Percentiles rank a stretch among this genome's conserved stretches.
Conservation (phyloP, 2,888 invertebrate genomes). For the Exephanes ischioxanthus region DNA sequence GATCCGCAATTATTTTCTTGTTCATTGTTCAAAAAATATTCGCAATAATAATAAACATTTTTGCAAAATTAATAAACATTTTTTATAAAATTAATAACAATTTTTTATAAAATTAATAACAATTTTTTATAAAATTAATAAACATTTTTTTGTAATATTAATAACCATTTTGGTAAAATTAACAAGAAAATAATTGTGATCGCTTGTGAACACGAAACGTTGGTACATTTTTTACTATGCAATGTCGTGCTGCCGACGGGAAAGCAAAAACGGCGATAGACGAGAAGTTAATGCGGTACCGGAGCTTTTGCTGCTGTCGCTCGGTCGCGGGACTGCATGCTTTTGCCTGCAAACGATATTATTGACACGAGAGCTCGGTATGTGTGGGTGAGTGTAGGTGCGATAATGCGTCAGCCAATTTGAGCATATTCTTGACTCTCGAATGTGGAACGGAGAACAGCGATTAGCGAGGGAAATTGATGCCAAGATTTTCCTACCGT, state of each 20-base stretch:
- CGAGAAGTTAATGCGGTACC: not conserved
- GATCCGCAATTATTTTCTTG: too few species aligned
- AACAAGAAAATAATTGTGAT: too few species aligned
- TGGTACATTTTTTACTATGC: too few species aligned
- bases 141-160: too few species aligned
- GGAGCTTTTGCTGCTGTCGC: slow-evolving; percentile 13
- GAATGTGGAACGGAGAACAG: not conserved
- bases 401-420: slow-evolving; percentile 25
- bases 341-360: slow-evolving; percentile 8
- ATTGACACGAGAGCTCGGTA: slow-evolving; percentile 19
- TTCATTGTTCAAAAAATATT: too few species aligned
- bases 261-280: not conserved
- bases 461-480: slow-evolving; percentile 22
- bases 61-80: too few species aligned
- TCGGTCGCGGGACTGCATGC: slow-evolving; percentile 10
- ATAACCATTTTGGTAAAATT: too few species aligned
- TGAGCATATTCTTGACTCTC: slow-evolving; percentile 39
- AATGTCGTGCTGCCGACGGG: slow-evolving; percentile 26
- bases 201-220: too few species aligned
- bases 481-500: slow-evolving; percentile 34
- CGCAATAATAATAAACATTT: too few species aligned
- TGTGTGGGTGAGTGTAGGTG: not conserved
- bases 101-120: too few species aligned
- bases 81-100: too few species aligned
- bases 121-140: too few species aligned